A percentile compares a stretch with the other conserved stretches of the same genome.
Conservation (phyloP, 2,113 vertebrate genomes). For the Hepsetus odoe region DNA sequence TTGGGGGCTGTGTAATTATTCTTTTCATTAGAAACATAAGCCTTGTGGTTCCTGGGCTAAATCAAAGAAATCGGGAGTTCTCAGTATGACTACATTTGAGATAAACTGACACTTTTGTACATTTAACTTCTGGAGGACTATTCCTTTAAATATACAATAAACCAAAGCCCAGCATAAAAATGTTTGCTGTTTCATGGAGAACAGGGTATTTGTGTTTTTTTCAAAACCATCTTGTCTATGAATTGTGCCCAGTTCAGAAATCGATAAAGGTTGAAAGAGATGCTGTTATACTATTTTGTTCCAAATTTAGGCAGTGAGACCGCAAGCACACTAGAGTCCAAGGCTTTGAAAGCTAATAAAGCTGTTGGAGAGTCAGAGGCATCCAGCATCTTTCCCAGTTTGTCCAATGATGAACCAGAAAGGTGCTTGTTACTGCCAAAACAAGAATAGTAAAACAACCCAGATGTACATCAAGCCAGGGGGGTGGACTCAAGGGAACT, state of each 20-base stretch:
- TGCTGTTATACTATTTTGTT: background rate
- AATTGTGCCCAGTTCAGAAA: background rate
- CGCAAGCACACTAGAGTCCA: background rate
- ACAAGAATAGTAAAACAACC: slow-evolving; percentile 25
- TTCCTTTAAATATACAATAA: too few relatives aligned
- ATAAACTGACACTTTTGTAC: too few relatives aligned
- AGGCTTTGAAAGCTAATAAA: background rate
- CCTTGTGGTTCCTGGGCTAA: too few relatives aligned
- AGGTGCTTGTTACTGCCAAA: slow-evolving; percentile 35
- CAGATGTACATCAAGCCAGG: slow-evolving; percentile 33
- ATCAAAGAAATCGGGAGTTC: too few relatives aligned
- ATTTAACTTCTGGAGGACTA: too few relatives aligned
- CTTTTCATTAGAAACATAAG: too few relatives aligned
- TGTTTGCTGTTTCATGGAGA: too few relatives aligned
- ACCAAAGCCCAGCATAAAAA: too few relatives aligned
- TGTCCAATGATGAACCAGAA: background rate
- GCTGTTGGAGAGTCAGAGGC: background rate
- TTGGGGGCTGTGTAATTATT: too few relatives aligned
- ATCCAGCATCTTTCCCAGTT: background rate
- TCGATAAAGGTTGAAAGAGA: background rate
- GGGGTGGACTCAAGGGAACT: slow-evolving; percentile 41
- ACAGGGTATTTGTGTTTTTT: too few relatives aligned
- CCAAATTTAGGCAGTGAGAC: background rate
- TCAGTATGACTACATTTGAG: too few relatives aligned
- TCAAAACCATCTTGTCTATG: background rate